phyloP scores from a whole-genome alignment of 2,113 vertebrate genomes.

The Lipophrys pholis region DNA sequence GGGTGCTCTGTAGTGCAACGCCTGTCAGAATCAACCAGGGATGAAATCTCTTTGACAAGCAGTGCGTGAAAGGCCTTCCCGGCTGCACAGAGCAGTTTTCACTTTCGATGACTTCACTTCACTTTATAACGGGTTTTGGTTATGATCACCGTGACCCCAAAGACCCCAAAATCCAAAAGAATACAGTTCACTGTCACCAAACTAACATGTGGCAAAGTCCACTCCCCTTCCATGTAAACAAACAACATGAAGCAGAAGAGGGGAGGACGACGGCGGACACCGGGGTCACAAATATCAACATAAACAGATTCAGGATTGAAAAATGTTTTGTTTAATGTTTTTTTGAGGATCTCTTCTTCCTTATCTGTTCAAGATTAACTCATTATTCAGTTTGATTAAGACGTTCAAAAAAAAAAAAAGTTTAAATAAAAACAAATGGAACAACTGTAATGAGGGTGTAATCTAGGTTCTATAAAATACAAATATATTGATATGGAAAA shows the following conservation, averaged over 20 bases:
- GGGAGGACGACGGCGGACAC: background rate
- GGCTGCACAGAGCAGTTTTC: slow-evolving; percentile 16
- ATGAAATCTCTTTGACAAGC: background rate
- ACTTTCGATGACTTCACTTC: slow-evolving; percentile 10
- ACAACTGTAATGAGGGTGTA: no score
- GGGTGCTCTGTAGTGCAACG: background rate
- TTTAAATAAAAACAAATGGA: no score
- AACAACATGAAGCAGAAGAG: slow-evolving; percentile 11
- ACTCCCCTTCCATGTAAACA: slow-evolving; percentile 43
- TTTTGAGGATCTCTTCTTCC: no score
- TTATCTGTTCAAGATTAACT: no score
- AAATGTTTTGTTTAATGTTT: no score
- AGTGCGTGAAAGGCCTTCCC: background rate
- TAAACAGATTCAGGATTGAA: no score
- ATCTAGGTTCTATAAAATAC: no score
- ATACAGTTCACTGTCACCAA: slow-evolving; percentile 13
- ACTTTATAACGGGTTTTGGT: slow-evolving; percentile 12
- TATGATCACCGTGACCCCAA: slow-evolving; percentile 11
- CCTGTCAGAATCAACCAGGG: background rate
- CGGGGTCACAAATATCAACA: no score
- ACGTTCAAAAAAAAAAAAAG: no score
- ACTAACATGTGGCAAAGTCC: slow-evolving; percentile 31
- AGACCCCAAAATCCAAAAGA: background rate
- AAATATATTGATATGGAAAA: no score
- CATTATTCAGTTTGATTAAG: no score